A percentile compares a stretch with the other conserved stretches of the same genome.
Evolutionary conservation across 2,113 vertebrate genomes (phyloP).

Genomic region (Gasterosteus nipponicus): DNA sequence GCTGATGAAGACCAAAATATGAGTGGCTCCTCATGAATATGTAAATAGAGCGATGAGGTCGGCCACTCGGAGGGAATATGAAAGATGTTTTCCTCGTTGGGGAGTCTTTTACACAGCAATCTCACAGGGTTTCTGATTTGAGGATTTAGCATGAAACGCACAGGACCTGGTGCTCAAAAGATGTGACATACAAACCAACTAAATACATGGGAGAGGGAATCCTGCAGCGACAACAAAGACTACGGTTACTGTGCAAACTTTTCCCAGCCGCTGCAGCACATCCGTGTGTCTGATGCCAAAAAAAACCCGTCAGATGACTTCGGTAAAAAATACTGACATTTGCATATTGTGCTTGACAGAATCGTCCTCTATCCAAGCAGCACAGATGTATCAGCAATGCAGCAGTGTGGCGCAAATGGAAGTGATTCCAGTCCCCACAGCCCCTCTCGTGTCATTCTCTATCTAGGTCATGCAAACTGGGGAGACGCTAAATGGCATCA

Average conservation of each 20-base stretch:
- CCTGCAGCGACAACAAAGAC: constrained; percentile 3
- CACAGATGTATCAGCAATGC: constrained; percentile 55
- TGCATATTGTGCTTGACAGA: constrained; percentile 63
- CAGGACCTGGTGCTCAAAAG: background rate
- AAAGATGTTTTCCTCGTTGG: constrained; percentile 45
- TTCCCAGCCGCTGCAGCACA: constrained; percentile 7
- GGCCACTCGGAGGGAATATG: constrained; percentile 15
- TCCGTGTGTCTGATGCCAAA: constrained; percentile 43
- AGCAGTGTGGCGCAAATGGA: constrained; percentile 62
- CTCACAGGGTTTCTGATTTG: constrained; percentile 1
- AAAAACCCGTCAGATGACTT: constrained; percentile 38
- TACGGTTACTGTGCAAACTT: constrained; percentile 22
- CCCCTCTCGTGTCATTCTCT: constrained; percentile 55
- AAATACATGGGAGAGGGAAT: background rate
- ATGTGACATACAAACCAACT: background rate
- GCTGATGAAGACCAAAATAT: constrained; percentile 62
- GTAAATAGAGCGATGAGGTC: constrained; percentile 36
- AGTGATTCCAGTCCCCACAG: constrained; percentile 60
- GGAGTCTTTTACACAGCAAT: constrained; percentile 28
- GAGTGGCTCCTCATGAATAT: constrained; percentile 60
- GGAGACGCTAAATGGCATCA: constrained; percentile 63
- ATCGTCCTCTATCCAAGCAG: constrained; percentile 33
- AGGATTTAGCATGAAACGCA: constrained; percentile 14
- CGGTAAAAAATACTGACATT: constrained; percentile 54
- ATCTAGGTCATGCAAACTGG: constrained; percentile 69